These are phyloP conservation scores for Emys orbicularis DNA, from an alignment of 2,797 vertebrate species.

Conservation along the genomic window DNA sequence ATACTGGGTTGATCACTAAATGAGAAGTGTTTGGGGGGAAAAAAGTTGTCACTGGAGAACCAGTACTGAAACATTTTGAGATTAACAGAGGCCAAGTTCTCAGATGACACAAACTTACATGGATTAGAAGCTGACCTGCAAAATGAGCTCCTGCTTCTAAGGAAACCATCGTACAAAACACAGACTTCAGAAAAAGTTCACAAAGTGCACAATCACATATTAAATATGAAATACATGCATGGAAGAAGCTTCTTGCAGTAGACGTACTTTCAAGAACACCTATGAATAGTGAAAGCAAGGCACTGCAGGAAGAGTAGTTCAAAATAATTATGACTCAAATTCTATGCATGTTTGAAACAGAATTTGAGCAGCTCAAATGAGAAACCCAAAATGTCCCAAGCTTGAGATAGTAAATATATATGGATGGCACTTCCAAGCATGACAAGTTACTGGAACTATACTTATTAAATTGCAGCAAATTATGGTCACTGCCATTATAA, in stretches of 20 bases:
- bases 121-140: background rate
- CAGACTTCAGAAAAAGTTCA: background rate
- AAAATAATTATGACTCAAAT: background rate
- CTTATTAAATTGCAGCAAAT: background rate
- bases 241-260: background rate
- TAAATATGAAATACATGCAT: background rate
- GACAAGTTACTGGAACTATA: background rate
- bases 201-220: background rate
- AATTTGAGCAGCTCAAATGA: background rate
- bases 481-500: background rate
- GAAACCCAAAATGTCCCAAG: background rate
- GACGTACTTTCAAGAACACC: background rate
- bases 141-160: background rate
- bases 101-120: background rate
- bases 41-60: background rate
- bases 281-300: background rate
- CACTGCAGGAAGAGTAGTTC: background rate
- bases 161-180: background rate
- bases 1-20: background rate
- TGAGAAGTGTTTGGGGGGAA: background rate
- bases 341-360: background rate
- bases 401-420: background rate
- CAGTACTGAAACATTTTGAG: background rate
- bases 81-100: background rate
- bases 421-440: background rate